These are phyloP conservation scores for Drymonia ruficornis DNA, from an alignment of 2,888 invertebrate species.

Conservation along the genomic window DNA sequence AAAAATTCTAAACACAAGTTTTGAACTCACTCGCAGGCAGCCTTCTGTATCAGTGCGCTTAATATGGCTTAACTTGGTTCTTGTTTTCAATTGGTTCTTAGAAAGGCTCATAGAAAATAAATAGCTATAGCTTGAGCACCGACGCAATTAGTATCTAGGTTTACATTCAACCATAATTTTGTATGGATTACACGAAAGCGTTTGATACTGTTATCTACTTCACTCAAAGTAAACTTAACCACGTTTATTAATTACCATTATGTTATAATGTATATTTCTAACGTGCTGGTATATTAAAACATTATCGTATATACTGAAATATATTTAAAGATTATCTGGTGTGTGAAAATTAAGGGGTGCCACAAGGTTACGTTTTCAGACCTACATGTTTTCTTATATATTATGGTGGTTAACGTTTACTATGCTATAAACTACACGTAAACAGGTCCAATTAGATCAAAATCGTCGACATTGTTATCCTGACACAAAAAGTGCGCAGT, in stretches of 20 bases:
- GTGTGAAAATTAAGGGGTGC: background rate
- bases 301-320: too few relatives aligned
- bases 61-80: conserved; percentile 1
- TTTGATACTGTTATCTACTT: too few relatives aligned
- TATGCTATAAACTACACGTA: background rate
- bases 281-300: too few relatives aligned
- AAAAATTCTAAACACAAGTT: conserved; percentile 22
- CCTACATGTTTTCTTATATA: background rate
- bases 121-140: too few relatives aligned
- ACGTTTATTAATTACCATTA: too few relatives aligned
- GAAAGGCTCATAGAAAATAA: background rate
- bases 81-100: conserved; percentile 12
- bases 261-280: too few relatives aligned
- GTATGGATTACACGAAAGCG: too few relatives aligned
- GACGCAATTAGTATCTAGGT: too few relatives aligned
- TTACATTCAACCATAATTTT: too few relatives aligned
- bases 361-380: background rate
- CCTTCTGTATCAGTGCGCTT: background rate
- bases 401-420: too few relatives aligned
- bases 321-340: background rate
- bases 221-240: too few relatives aligned
- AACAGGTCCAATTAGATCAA: background rate
- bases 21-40: conserved; percentile 11
- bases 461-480: background rate
- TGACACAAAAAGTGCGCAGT: background rate